Base-by-base conservation (phyloP, 2,888 invertebrate species). In the Drosophila acutilabella region DNA sequence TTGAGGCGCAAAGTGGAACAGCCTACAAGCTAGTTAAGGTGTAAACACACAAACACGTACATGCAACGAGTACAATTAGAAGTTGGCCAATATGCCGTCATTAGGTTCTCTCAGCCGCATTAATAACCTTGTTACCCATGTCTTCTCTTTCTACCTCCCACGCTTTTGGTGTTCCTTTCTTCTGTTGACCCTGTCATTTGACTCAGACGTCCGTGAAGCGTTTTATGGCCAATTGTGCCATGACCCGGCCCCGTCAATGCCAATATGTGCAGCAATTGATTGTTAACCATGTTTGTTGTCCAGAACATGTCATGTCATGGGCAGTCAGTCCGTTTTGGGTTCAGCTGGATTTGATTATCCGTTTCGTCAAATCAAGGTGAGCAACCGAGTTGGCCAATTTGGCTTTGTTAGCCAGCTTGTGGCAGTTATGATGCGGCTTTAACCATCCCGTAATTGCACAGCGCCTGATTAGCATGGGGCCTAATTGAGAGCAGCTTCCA, bases 231-330 rank as follows among this genome's bases (percentile, higher is more conserved):
- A 69, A 8, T 79, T 73, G 56, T 66, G 68, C 69, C 48, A 23
- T 45, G 62, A 48, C 14, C 14, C 44, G 62, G 47, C 14, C 14
- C 44, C 58, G 57, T 75, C 71, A 81, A 68, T 71, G 64, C 64
- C 52, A 75, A 56, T 64, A 67, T 71, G 70, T 59, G 68, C 58
- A 30, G 62, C 78, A 81, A 84, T 78, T 87, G 81, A 82, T 81
- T 81, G 79, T 70, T 50, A 53, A 64, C 58, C 50, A 47, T 56
- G 66, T 78, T 70, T 64, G 62, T 48, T 53, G 20, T 10, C 52
- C 62, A 40, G 50, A 16, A 38, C 52, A 23, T 16, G 57, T 30
- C 30, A 18, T 61, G 58, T 36, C 40, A 36, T 11, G 53, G 41
- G 44, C 50, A 41, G 30, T 30, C 30, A 30, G 30, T 42, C 38